A percentile compares a stretch with the other conserved stretches of the same genome.
Evolutionary conservation across 2,113 vertebrate species (phyloP).

Genomic region (Polyodon spathula): DNA sequence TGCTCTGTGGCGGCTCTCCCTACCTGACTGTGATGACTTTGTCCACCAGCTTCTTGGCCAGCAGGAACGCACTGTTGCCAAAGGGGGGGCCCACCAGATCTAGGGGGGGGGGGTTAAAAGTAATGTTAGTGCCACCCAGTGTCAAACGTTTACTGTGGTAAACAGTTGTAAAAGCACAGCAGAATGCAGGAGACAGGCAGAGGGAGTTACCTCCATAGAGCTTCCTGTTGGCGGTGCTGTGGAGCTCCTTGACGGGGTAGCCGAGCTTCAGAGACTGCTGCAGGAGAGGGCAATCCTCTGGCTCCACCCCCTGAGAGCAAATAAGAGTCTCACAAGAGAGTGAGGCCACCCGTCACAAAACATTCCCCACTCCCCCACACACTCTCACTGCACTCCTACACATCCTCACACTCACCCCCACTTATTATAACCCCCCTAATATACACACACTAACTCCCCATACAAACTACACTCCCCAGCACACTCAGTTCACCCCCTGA

Average conservation of each 20-base stretch:
- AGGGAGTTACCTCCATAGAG: conserved; percentile 82
- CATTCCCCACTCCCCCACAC: no score
- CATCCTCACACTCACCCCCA: no score
- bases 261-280: conserved; percentile 67
- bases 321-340: no score
- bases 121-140: no score
- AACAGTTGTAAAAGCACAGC: neutral
- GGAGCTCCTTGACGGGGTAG: conserved; percentile 51
- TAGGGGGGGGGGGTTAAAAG: conserved; percentile 35
- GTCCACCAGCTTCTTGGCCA: conserved; percentile 72
- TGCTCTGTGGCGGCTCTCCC: neutral
- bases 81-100: conserved; percentile 67
- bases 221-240: conserved; percentile 54
- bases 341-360: no score
- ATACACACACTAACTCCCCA: no score
- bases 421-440: no score
- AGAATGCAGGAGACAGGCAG: neutral
- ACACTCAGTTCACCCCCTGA: no score
- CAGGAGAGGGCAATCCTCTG: conserved; percentile 67
- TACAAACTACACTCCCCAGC: no score
- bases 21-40: conserved; percentile 78
- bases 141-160: no score
- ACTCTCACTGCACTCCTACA: no score
- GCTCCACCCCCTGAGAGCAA: conserved; percentile 68
- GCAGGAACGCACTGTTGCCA: conserved; percentile 62